Base-by-base conservation (phyloP, 2,113 vertebrate species). In the Boulengerochromis microlepis region DNA sequence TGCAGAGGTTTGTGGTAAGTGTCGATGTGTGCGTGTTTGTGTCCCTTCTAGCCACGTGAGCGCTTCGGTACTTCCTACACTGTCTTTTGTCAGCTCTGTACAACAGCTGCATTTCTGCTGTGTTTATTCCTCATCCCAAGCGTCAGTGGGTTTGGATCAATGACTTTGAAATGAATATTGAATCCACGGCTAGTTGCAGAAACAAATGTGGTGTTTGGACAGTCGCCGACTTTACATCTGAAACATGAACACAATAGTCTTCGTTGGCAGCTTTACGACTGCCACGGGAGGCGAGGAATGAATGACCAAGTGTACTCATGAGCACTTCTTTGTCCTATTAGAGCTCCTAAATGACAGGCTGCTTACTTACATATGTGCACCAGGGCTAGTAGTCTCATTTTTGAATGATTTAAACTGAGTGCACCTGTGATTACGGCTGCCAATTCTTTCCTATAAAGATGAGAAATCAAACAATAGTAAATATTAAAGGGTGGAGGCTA, bases 1-100 rank as follows among this genome's bases (percentile, higher is more conserved):
- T 99, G 92, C 92, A 97, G 53, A 97, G 94, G 93, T 99, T 99
- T 95, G 97, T 97, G 69, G 98, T 99, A 93, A 98, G 98, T 97
- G 56, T 24, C 7, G 7, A 38, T 19, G 5, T 38, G 29, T 26
- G 53, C 1, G 2, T 0, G 18, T 42, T 54, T 33, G 18, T 74
- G 74, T 31, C 18, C 19, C 0, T 19, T 24, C 52, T 9, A 16
- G 42, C 10, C 18, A 47, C 2, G 1, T 42, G 38, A 64, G 8
- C 7, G 4, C 22, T 26, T 50, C 11, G 4, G 0, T 24, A 40
- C 31, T 42, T 18, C 22, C 42, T 24, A 10, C 16, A 22, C 13
- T 52, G 47, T 0, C 42, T 71, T 47, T 35, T 26, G 19, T 82
- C n/a, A 57, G 80, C 7, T 11, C 13, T 35, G 26, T 35, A 10